Percentiles rank a stretch among this genome's conserved stretches.
These are phyloP conservation scores for Enteromius afrohamiltoni DNA, from an alignment of 2,797 vertebrate genomes.

Conservation along the genomic window DNA sequence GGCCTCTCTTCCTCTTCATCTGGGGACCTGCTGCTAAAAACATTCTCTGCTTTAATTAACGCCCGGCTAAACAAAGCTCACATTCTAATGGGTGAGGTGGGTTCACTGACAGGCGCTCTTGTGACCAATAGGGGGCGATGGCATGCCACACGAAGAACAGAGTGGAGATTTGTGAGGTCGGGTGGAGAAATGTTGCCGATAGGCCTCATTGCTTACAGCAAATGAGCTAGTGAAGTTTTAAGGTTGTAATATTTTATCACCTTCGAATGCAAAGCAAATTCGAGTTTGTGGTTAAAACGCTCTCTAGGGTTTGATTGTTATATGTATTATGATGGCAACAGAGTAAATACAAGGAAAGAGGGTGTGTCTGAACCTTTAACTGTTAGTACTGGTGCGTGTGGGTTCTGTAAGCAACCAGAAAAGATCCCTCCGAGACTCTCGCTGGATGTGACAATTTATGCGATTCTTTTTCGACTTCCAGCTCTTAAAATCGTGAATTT, in stretches of 20 bases:
- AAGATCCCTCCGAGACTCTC: conserved; percentile 21
- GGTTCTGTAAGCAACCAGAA: conserved; percentile 11
- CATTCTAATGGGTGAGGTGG: conserved; percentile 65
- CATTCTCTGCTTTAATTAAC: conserved; percentile 81
- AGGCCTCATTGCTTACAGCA: conserved; percentile 40
- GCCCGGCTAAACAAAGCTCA: conserved; percentile 75
- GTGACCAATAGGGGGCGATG: conserved; percentile 73
- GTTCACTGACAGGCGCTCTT: conserved; percentile 53
- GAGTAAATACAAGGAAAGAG: conserved; percentile 25
- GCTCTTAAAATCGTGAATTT: conserved; percentile 22
- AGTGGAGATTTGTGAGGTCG: neutral
- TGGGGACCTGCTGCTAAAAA: conserved; percentile 83
- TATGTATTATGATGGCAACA: neutral
- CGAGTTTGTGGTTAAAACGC: conserved; percentile 26
- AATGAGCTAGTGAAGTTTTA: conserved; percentile 53
- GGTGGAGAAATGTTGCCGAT: conserved; percentile 12
- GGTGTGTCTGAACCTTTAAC: conserved; percentile 1
- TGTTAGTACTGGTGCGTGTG: neutral
- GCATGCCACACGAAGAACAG: conserved; percentile 50
- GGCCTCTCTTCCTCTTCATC: conserved; percentile 84
- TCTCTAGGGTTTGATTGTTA: conserved; percentile 36
- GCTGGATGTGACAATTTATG: conserved; percentile 43
- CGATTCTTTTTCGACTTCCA: conserved; percentile 7
- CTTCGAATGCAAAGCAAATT: conserved; percentile 15
- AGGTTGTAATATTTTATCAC: conserved; percentile 50